Conservation (phyloP, 1,140 invertebrate species). For the Wasmannia auropunctata region DNA sequence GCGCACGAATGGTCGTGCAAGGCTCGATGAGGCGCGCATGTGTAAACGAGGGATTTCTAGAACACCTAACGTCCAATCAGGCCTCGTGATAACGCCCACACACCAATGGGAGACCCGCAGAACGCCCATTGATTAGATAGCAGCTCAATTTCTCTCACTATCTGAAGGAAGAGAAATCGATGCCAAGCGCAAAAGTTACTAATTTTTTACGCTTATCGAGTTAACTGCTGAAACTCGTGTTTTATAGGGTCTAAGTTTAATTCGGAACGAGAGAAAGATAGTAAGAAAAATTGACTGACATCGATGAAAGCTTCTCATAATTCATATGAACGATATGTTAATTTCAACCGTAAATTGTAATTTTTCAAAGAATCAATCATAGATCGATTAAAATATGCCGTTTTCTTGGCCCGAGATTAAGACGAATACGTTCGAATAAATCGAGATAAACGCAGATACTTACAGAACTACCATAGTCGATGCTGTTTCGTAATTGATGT, state of each 20-base stretch:
- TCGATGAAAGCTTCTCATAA: neutral
- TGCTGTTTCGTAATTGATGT: constrained; percentile 69
- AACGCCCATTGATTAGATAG: constrained; percentile 84
- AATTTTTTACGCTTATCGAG: constrained; percentile 21
- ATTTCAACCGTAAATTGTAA: neutral
- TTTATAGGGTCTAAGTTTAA: neutral
- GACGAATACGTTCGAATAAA: neutral
- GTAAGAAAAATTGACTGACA: neutral
- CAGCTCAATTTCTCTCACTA: constrained; percentile 68
- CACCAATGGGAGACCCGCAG: constrained; percentile 80
- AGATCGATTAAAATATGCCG: neutral
- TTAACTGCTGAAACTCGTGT: neutral
- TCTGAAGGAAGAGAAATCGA: constrained; percentile 75
- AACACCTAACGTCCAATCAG: constrained; percentile 77
- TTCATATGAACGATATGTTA: neutral
- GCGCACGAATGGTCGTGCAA: constrained; percentile 30
- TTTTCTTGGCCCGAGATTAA: neutral
- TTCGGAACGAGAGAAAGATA: neutral
- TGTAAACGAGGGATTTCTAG: constrained; percentile 57
- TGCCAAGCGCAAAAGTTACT: constrained; percentile 40
- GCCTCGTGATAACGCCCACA: constrained; percentile 80
- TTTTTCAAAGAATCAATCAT: neutral
- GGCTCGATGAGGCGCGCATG: constrained; percentile 59
- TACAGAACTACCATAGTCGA: constrained; percentile 84
- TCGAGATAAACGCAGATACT: constrained; percentile 67